Evolutionary conservation across 2,797 vertebrate species (phyloP).

Genomic region (Phalanger gymnotis): DNA sequence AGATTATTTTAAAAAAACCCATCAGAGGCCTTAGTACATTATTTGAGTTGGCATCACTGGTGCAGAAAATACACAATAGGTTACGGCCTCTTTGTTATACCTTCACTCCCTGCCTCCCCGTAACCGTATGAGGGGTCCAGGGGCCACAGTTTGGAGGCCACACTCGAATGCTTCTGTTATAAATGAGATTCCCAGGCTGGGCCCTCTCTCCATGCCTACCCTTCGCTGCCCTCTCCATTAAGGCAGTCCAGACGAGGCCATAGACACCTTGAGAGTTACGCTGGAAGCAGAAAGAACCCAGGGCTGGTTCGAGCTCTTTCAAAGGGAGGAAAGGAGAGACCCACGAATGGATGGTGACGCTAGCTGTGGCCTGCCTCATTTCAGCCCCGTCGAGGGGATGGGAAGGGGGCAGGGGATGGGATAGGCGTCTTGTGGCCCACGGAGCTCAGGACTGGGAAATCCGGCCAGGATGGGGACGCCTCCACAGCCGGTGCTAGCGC

Average conservation of each 20-base stretch:
- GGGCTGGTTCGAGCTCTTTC: not conserved
- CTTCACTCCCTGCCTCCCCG: not conserved
- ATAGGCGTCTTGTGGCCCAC: not conserved
- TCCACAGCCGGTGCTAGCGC: no score
- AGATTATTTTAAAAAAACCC: no score
- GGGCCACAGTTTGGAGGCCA: not conserved
- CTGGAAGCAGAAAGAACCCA: no score
- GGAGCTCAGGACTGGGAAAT: not conserved
- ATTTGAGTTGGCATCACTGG: not conserved
- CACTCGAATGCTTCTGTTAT: no score
- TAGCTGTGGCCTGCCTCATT: not conserved
- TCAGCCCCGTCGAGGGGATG: not conserved
- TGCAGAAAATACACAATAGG: not conserved
- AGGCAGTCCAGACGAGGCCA: not conserved
- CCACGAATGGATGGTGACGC: not conserved
- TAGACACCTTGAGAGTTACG: no score
- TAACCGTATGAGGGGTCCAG: not conserved
- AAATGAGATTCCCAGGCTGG: not conserved
- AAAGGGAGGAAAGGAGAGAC: not conserved
- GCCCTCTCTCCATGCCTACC: not conserved
- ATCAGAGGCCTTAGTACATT: not conserved
- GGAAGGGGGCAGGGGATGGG: not conserved
- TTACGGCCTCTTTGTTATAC: no score
- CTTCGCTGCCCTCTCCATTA: not conserved
- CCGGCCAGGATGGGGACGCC: no score